A percentile compares a stretch with the other conserved stretches of the same genome.
Conservation (phyloP, 1,140 invertebrate genomes). For the Leptopilina boulardi region DNA sequence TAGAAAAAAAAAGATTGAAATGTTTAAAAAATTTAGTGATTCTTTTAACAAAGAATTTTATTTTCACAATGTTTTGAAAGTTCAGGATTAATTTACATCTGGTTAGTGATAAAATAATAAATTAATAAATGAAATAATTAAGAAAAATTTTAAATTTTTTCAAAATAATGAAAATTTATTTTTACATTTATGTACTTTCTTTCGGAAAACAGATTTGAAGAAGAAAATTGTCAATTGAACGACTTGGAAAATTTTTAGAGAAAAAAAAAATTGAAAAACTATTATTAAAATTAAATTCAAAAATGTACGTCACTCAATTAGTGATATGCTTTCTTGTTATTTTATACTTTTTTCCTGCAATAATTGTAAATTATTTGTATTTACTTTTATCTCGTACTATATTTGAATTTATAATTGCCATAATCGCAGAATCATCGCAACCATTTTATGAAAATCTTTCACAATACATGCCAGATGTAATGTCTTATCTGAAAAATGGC, state of each 20-base stretch:
- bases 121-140: neutral
- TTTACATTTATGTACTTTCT: no score
- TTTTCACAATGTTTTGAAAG: conserved; percentile 34
- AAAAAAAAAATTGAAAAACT: neutral
- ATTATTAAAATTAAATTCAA: conserved; percentile 4
- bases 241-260: neutral
- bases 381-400: conserved; percentile 2
- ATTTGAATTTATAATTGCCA: conserved; percentile 10
- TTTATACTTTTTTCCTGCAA: conserved; percentile 23
- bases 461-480: neutral
- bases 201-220: no score
- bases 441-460: conserved; percentile 12
- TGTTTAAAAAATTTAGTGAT: conserved; percentile 45
- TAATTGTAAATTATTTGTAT: conserved; percentile 17
- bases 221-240: no score
- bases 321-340: conserved; percentile 2
- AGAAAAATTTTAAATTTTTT: neutral
- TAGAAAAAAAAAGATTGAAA: conserved; percentile 47
- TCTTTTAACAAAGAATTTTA: conserved; percentile 41
- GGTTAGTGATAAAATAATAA: conserved; percentile 8
- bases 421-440: conserved; percentile 6
- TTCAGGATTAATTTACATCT: conserved; percentile 9
- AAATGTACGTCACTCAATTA: conserved; percentile 16
- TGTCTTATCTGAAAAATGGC: conserved; percentile 13
- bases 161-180: neutral